A percentile compares a stretch with the other conserved stretches of the same genome.
Evolutionary conservation across 2,797 vertebrate genomes (phyloP).

Genomic region (Chrosomus eos): DNA sequence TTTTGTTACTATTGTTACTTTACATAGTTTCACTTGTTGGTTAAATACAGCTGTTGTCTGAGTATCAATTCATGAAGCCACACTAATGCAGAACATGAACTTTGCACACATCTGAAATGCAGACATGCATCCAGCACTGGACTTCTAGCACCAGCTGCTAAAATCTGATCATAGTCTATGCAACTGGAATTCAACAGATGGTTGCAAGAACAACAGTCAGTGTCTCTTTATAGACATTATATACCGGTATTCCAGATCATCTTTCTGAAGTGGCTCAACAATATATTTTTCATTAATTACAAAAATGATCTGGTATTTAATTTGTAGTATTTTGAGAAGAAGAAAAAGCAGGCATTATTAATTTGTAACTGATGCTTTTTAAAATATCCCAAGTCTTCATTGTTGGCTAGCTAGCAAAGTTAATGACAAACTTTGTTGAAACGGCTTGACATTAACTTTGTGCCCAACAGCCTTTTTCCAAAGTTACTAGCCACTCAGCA

Average conservation of each 20-base stretch:
- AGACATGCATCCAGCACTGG: not conserved
- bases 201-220: slow-evolving; percentile 2
- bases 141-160: slow-evolving; percentile 8
- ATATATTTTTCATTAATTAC: not conserved
- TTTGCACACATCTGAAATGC: not conserved
- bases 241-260: not conserved
- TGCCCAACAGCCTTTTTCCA: too few species aligned
- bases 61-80: not conserved
- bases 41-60: not conserved
- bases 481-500: too few species aligned
- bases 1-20: not conserved
- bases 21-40: not conserved
- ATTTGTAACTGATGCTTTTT: not conserved
- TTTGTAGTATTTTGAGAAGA: not conserved
- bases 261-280: not conserved
- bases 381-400: not conserved
- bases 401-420: not conserved
- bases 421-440: not conserved
- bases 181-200: slow-evolving; percentile 20
- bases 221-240: slow-evolving; percentile 10
- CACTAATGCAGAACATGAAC: not conserved
- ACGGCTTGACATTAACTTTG: not conserved
- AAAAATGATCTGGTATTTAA: not conserved
- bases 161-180: slow-evolving; percentile 12
- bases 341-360: not conserved